A percentile compares a stretch with the other conserved stretches of the same genome.
These are phyloP conservation scores for Nephrotoma guestfalica DNA, from an alignment of 2,888 invertebrate genomes.

Conservation along the genomic window DNA sequence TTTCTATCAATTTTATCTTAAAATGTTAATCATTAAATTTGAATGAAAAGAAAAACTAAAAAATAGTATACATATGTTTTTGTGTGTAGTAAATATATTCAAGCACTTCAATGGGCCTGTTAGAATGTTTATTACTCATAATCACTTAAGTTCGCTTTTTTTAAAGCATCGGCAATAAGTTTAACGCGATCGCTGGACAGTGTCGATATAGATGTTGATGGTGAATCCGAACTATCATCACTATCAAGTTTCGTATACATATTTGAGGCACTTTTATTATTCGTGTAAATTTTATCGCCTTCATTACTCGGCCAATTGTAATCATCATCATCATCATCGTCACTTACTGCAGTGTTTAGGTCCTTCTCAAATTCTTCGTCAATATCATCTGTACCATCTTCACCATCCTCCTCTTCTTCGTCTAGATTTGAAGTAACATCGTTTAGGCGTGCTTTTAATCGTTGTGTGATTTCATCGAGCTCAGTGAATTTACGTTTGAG, in stretches of 20 bases:
- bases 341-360: conserved; percentile 31
- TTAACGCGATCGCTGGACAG: neutral
- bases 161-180: neutral
- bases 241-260: neutral
- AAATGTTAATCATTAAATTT: neutral
- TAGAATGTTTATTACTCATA: neutral
- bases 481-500: conserved; percentile 46
- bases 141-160: neutral
- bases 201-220: neutral
- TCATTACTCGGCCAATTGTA: neutral
- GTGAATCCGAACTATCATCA: neutral
- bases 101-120: neutral
- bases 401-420: conserved; percentile 34
- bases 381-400: conserved; percentile 36
- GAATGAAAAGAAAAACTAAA: neutral
- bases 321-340: conserved; percentile 2
- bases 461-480: conserved; percentile 45
- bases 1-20: neutral
- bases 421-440: conserved; percentile 33
- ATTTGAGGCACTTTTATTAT: neutral
- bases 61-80: conserved; percentile 2
- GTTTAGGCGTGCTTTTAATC: conserved; percentile 39
- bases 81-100: neutral
- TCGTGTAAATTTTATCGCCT: neutral
- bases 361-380: conserved; percentile 42